phyloP scores from a whole-genome alignment of 2,888 invertebrate genomes.

The Pachycephus smyrnensis region DNA sequence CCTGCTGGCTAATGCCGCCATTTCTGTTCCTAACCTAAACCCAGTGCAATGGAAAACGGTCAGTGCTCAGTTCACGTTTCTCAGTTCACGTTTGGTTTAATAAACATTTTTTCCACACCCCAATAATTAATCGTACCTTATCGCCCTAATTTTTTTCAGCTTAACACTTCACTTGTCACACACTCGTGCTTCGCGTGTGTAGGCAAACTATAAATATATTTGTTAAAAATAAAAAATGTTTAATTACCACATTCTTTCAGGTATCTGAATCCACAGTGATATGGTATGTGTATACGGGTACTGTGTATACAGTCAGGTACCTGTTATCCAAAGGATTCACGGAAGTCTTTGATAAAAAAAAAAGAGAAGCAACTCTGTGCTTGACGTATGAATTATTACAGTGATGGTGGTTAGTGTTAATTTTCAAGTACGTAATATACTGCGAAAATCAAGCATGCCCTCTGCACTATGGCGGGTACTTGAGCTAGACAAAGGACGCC shows the following conservation, averaged over 20 bases:
- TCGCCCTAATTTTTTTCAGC: background rate
- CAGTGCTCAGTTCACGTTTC: background rate
- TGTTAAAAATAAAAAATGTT: background rate
- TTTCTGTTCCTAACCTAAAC: background rate
- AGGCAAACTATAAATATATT: background rate
- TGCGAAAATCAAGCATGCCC: slow-evolving; percentile 47
- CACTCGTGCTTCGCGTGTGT: background rate
- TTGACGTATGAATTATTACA: slow-evolving; percentile 42
- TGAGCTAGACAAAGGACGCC: slow-evolving; percentile 51
- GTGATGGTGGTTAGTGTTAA: slow-evolving; percentile 24
- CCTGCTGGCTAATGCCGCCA: background rate
- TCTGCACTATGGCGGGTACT: slow-evolving; percentile 35
- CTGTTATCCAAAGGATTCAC: background rate
- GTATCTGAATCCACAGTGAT: background rate
- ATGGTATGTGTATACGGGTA: no score
- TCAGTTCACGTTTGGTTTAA: background rate
- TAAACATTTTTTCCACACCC: background rate
- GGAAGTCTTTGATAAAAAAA: background rate
- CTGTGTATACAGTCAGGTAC: background rate
- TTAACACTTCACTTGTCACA: background rate
- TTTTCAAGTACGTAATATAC: slow-evolving; percentile 45
- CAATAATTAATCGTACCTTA: background rate
- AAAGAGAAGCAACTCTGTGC: slow-evolving; percentile 9
- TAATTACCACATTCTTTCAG: background rate
- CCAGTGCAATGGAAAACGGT: background rate